phyloP scores from a whole-genome alignment of 1,140 invertebrate species.

The Neelides sp. region DNA sequence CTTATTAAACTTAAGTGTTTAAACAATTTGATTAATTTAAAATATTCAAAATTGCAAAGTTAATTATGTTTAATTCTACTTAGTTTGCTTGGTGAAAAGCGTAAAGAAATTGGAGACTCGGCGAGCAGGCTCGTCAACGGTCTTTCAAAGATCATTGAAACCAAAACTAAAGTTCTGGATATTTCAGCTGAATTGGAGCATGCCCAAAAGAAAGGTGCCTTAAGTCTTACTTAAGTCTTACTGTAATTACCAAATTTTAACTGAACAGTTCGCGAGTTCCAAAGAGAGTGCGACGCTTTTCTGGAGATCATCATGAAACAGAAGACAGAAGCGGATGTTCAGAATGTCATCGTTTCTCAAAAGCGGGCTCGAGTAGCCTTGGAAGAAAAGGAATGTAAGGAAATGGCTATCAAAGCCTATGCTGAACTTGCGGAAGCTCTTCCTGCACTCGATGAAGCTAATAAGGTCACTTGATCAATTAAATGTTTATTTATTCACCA shows the following conservation, averaged over 20 bases:
- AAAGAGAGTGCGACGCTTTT: conserved; percentile 59
- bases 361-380: conserved; percentile 49
- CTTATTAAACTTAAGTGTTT: background rate
- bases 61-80: conserved; percentile 18
- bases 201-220: conserved; percentile 50
- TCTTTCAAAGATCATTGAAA: conserved; percentile 62
- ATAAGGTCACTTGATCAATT: conserved; percentile 42
- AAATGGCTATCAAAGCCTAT: conserved; percentile 61
- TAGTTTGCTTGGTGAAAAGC: conserved; percentile 58
- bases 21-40: background rate
- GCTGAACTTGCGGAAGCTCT: conserved; percentile 67
- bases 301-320: conserved; percentile 60
- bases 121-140: conserved; percentile 61
- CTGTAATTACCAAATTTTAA: conserved; percentile 3
- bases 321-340: conserved; percentile 63
- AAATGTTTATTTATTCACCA: background rate
- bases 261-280: conserved; percentile 48
- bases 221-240: conserved; percentile 35
- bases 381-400: conserved; percentile 64
- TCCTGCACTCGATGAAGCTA: conserved; percentile 68
- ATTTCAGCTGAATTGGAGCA: conserved; percentile 65
- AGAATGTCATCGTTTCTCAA: conserved; percentile 36
- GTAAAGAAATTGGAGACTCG: conserved; percentile 50
- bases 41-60: too few species aligned
- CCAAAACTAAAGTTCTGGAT: conserved; percentile 52